Evolutionary conservation across 2,797 vertebrate species (phyloP).

Genomic region (Sparus aurata): DNA sequence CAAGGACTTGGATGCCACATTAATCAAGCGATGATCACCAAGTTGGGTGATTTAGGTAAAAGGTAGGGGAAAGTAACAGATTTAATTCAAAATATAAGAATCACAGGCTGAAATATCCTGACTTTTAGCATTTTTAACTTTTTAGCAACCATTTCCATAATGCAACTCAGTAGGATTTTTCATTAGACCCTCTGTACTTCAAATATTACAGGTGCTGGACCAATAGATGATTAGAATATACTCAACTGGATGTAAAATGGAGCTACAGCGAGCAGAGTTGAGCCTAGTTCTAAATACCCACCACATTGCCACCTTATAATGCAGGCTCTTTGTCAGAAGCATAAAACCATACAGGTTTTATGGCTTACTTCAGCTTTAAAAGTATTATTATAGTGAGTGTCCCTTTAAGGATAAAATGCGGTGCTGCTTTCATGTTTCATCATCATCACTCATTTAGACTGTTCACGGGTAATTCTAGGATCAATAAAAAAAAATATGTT

Average conservation of each 20-base stretch:
- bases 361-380: background rate
- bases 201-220: too few species aligned
- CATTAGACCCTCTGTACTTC: background rate
- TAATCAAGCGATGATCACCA: background rate
- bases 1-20: too few species aligned
- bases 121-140: background rate
- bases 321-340: background rate
- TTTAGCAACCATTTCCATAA: background rate
- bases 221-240: too few species aligned
- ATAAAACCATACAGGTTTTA: background rate
- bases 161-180: background rate
- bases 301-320: background rate
- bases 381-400: background rate
- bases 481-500: background rate
- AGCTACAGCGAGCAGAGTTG: too few species aligned
- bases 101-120: background rate
- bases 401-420: too few species aligned
- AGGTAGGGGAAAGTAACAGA: background rate
- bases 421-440: background rate
- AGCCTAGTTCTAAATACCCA: background rate
- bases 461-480: background rate
- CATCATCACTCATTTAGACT: background rate
- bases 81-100: background rate
- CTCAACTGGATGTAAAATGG: too few species aligned
- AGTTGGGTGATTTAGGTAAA: background rate